Conservation (phyloP, 1,140 invertebrate species). For the Carposina sasakii region DNA sequence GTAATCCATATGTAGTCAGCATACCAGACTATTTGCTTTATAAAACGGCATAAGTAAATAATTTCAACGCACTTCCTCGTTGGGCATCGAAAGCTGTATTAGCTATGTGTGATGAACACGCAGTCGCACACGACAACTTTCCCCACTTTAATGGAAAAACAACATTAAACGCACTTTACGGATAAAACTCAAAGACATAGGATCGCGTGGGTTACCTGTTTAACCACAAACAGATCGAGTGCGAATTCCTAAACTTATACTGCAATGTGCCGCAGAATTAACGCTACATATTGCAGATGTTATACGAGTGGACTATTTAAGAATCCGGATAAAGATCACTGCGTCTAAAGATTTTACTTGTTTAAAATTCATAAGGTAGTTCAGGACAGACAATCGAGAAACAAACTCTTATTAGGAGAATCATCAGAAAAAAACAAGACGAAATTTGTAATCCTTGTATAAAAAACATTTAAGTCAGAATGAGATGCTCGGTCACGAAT, state of each 20-base stretch:
- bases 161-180: constrained; percentile 46
- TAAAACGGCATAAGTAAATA: constrained; percentile 13
- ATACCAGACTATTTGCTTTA: no score
- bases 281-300: no score
- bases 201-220: constrained; percentile 23
- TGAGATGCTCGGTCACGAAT: constrained; percentile 23
- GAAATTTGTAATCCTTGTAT: no score
- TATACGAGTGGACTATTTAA: no score
- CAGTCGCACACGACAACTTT: constrained; percentile 51
- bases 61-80: constrained; percentile 45
- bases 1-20: no score
- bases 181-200: constrained; percentile 43
- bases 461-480: no score
- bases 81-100: constrained; percentile 60
- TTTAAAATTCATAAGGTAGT: no score
- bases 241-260: neutral
- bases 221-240: constrained; percentile 17
- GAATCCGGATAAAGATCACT: no score
- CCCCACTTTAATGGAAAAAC: constrained; percentile 59
- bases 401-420: no score
- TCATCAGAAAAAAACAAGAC: no score
- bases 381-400: no score
- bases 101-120: constrained; percentile 54
- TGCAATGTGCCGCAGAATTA: neutral
- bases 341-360: no score